Percentiles rank a stretch among this genome's conserved stretches.
Evolutionary conservation across 1,140 invertebrate species (phyloP).

Genomic region (Pygmarrhopalites habei): DNA sequence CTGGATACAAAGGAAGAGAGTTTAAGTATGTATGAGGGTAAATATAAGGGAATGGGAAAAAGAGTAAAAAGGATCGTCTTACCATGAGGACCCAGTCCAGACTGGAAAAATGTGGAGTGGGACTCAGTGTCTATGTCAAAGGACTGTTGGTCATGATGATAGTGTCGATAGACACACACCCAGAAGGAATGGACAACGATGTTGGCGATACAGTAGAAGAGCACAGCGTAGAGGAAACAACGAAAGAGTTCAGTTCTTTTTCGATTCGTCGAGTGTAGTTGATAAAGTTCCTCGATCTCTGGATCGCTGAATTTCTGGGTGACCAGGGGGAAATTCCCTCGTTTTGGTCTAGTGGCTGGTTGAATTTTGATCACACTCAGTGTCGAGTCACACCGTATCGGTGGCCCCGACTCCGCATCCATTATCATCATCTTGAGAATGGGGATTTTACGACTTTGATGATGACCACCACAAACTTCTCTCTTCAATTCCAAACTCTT

Average conservation of each 20-base stretch:
- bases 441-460: not conserved
- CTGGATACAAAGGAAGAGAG: too few species aligned
- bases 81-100: constrained; percentile 1
- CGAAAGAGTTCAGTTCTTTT: constrained; percentile 36
- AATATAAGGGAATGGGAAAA: too few species aligned
- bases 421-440: constrained; percentile 5
- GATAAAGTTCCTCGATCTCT: constrained; percentile 38
- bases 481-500: not conserved
- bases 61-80: too few species aligned
- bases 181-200: constrained; percentile 30
- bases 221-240: constrained; percentile 35
- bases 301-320: constrained; percentile 38
- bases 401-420: constrained; percentile 20
- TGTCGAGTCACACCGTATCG: constrained; percentile 33
- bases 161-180: constrained; percentile 10
- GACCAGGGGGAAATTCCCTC: constrained; percentile 22
- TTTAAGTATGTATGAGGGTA: too few species aligned
- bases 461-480: not conserved
- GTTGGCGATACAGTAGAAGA: constrained; percentile 35
- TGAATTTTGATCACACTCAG: constrained; percentile 38
- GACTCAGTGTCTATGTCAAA: too few species aligned
- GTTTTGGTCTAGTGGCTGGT: constrained; percentile 25
- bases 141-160: not conserved
- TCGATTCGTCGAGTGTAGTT: constrained; percentile 34
- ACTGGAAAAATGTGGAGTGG: not conserved